Evolutionary conservation across 2,113 vertebrate genomes (phyloP), one percentile per base, ranked within the genome.

Genomic region (Phodopus roborovskii): DNA sequence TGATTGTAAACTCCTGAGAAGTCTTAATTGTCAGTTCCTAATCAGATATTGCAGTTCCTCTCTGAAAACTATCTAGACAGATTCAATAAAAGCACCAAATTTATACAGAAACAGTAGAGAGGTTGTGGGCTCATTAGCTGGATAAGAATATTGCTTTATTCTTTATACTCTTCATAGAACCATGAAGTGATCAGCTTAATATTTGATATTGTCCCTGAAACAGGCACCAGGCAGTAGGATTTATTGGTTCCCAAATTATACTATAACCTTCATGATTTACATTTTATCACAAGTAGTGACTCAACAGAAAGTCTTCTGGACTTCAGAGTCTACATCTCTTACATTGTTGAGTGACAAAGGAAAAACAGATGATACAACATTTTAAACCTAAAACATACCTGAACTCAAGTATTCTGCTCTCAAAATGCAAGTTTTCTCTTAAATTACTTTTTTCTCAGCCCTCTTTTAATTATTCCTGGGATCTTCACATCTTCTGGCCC

Each of bases 1-100:
- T 94, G 96, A 88, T 92, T 79, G 71, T 95, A 85, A 85, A 71
- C 60, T 94, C 93, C 71, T 60, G 70, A 87, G 97, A 96, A 85
- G 70, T 50, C 60, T 97, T 97, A 97, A 98, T 97, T 95, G 97
- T 74, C 48, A 97, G 48, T 81, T 90, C 73, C 77, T 97, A 97
- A 97, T 97, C 93, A 97, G 77, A 94, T 92, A 45, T 56, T 96
- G 4, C 94, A 10, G 28, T 81, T 95, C 78, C 53, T 96, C 53
- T 91, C 95, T 56, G 66, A 45, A 73, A 97, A 83, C 10, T 83
- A 56, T 73, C 85, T 73, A 93, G 88, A n/a, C 1, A 82, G 66
- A n/a, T 62, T 50, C 81, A 94, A 92, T 56, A 60, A 73, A 94
- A 91, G 92, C 84, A 19, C 17, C 33, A 95, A 28, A 45, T 66